A percentile compares a stretch with the other conserved stretches of the same genome.
Evolutionary conservation across 2,888 invertebrate species (phyloP).

Genomic region (Reticulitermes lucifugus): DNA sequence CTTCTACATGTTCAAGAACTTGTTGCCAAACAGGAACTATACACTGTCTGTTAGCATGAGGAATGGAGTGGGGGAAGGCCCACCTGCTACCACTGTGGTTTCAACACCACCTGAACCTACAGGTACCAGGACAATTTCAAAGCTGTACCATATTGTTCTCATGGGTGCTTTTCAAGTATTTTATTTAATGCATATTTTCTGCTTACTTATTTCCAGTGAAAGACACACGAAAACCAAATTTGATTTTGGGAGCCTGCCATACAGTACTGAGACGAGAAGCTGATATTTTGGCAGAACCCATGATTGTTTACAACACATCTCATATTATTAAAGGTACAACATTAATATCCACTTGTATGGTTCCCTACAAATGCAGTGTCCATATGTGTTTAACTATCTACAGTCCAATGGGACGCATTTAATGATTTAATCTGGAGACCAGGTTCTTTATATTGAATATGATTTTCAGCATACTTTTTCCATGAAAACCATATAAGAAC

Average conservation of each 20-base stretch:
- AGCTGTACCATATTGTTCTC: neutral
- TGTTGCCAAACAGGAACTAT: constrained; percentile 79
- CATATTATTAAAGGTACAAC: constrained; percentile 64
- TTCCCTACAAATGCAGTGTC: too few relatives aligned
- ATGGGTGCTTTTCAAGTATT: neutral
- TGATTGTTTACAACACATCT: constrained; percentile 72
- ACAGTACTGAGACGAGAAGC: constrained; percentile 76
- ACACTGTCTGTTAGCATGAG: constrained; percentile 83
- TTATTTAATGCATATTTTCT: constrained; percentile 37
- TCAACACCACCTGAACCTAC: constrained; percentile 76
- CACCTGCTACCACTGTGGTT: constrained; percentile 72
- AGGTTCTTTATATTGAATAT: too few relatives aligned
- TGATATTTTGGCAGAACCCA: constrained; percentile 76
- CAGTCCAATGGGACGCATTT: too few relatives aligned
- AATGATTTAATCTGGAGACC: too few relatives aligned
- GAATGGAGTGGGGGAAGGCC: constrained; percentile 84
- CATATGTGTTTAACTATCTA: too few relatives aligned
- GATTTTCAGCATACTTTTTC: too few relatives aligned
- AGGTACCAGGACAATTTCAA: constrained; percentile 64
- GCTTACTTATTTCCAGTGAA: constrained; percentile 41
- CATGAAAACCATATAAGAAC: too few relatives aligned
- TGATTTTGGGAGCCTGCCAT: constrained; percentile 78
- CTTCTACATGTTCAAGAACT: constrained; percentile 82
- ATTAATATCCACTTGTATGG: too few relatives aligned
- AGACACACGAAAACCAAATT: constrained; percentile 65